Evolutionary conservation across 2,888 invertebrate species (phyloP).

Genomic region (Gastrophysa polygoni): DNA sequence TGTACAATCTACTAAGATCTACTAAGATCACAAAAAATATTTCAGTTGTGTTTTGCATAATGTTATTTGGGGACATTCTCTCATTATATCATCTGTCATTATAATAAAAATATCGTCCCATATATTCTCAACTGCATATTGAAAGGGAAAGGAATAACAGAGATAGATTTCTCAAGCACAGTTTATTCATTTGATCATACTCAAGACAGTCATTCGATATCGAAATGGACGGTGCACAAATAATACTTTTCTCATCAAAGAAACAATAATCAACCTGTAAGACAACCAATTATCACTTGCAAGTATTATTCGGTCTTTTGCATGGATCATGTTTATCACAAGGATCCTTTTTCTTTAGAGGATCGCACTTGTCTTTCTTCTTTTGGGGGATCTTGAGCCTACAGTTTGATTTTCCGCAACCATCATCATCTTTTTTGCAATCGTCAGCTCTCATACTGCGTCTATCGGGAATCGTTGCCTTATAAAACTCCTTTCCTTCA

Average conservation of each 20-base stretch:
- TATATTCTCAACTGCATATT: too few species aligned
- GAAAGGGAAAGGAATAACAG: too few species aligned
- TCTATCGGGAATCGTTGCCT: constrained; percentile 45
- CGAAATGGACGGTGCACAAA: neutral
- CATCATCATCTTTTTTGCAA: constrained; percentile 16
- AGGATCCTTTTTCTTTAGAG: constrained; percentile 23
- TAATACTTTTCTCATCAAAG: neutral
- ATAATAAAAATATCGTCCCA: too few species aligned
- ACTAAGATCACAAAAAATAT: too few species aligned
- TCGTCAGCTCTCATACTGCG: neutral
- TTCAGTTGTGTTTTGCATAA: too few species aligned
- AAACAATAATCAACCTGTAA: neutral
- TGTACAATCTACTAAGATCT: too few species aligned
- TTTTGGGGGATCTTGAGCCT: constrained; percentile 22
- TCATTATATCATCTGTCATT: too few species aligned
- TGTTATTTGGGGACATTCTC: too few species aligned
- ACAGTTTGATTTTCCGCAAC: constrained; percentile 13
- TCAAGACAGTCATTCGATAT: neutral
- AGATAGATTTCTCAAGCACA: too few species aligned
- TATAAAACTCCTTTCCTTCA: constrained; percentile 52
- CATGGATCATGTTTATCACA: constrained; percentile 23
- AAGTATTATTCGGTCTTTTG: constrained; percentile 10
- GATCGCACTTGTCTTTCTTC: constrained; percentile 35
- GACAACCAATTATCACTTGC: neutral
- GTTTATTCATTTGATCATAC: too few species aligned